Evolutionary conservation across 1,140 invertebrate genomes (phyloP).

Genomic region (Papilio polyxenes): DNA sequence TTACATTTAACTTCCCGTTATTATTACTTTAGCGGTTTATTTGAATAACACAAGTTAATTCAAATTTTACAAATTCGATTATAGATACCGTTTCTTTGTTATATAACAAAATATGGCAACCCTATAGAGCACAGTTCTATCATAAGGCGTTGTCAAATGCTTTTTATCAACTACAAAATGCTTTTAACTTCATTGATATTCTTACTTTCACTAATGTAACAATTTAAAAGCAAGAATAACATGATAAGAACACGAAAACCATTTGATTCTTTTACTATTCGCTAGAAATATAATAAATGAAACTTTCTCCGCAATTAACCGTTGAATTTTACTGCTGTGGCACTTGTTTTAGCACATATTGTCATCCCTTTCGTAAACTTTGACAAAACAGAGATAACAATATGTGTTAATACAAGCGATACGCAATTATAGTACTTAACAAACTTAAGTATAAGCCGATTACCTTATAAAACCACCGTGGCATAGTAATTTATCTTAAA

Average conservation of each 20-base stretch:
- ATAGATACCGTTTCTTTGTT: not conserved
- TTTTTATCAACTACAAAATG: conserved; percentile 10
- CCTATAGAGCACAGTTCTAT: not conserved
- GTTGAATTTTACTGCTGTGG: too few species aligned
- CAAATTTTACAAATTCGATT: not conserved
- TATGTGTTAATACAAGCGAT: too few species aligned
- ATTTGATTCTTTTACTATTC: conserved; percentile 7
- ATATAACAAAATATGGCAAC: conserved; percentile 1
- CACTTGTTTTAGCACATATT: too few species aligned
- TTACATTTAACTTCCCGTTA: too few species aligned
- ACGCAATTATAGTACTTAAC: too few species aligned
- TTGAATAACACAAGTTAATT: not conserved
- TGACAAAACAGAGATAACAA: too few species aligned
- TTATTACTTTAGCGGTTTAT: too few species aligned
- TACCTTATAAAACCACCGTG: not conserved
- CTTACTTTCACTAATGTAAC: conserved; percentile 9
- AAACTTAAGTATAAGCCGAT: conserved; percentile 2
- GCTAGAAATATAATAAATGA: not conserved
- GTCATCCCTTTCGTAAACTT: too few species aligned
- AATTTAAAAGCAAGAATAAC: not conserved
- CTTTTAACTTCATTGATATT: conserved; percentile 11
- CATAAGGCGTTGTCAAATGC: not conserved
- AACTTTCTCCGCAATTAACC: not conserved
- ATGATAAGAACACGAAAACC: not conserved
- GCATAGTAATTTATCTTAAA: conserved; percentile 23